Percentiles rank a stretch among this genome's conserved stretches.
phyloP scores from a whole-genome alignment of 2,888 invertebrate genomes.

The Macrosoma leucophasiata region DNA sequence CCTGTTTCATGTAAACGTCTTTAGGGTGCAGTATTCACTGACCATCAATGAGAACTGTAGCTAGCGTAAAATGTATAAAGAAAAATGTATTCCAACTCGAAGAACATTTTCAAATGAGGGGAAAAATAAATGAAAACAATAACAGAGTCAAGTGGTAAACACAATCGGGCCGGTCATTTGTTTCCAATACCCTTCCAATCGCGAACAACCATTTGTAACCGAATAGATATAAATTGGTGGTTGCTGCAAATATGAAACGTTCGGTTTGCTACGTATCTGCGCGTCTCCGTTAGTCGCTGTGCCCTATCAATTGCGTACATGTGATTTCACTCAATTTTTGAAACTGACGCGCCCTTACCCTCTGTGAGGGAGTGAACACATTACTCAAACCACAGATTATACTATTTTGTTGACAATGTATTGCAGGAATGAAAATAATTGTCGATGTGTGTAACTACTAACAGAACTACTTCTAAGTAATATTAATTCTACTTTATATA shows the following conservation, averaged over 20 bases:
- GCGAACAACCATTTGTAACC: constrained; percentile 59
- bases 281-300: constrained; percentile 31
- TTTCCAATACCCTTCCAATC: constrained; percentile 61
- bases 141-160: constrained; percentile 36
- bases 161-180: constrained; percentile 47
- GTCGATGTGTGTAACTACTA: no score
- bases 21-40: no score
- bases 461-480: no score
- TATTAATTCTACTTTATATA: no score
- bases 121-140: constrained; percentile 26
- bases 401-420: constrained; percentile 22
- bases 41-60: constrained; percentile 7
- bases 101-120: constrained; percentile 4
- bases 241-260: constrained; percentile 58
- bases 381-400: constrained; percentile 60
- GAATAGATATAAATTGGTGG: constrained; percentile 64
- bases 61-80: no score
- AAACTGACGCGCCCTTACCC: constrained; percentile 65
- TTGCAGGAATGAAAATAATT: neutral
- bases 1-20: no score
- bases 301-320: constrained; percentile 68
- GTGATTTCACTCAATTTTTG: constrained; percentile 74
- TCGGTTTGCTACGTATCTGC: constrained; percentile 40
- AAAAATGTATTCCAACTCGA: no score
- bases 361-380: constrained; percentile 43